Evolutionary conservation across 2,888 invertebrate species (phyloP), one percentile per base, ranked within the genome.

Genomic region (Ypsolopha sequella): DNA sequence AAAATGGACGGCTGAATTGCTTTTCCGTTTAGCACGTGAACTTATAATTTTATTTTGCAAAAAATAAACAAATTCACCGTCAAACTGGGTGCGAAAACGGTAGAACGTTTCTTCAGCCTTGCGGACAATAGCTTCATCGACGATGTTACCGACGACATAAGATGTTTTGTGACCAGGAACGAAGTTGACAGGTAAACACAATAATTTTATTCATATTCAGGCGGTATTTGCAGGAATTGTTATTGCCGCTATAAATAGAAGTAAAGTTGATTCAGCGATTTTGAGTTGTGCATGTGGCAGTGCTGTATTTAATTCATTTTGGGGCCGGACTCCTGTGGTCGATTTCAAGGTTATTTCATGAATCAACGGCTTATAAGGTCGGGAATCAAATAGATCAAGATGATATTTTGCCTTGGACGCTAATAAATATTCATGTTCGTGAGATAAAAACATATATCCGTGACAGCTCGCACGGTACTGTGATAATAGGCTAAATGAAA

Each of bases 71-170:
- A 3, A 49, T 41, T 41, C 24, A 11, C 34, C 73, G 80, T 72
- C 85, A 87, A 86, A 69, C 87, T 87, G 87, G 87, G 86, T 86
- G 73, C 87, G 80, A 86, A 84, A 82, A 82, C 81, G 63, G 78
- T 85, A 56, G 84, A 85, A 62, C 78, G 79, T 65, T 82, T 86
- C 64, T 66, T 87, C 60, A 79, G 69, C 68, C 74, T 81, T 60
- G 86, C 86, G 58, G 87, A 87, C 70, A 76, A 73, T 58, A 78
- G 75, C 66, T 87, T 87, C 63, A 72, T 86, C 65, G 81, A 84
- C 58, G 84, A 86, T 80, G 86, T 87, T 60, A 79, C 73, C 67
- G 85, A 86, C 69, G 86, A 87, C 76, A 58, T 87, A 64, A 81
- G 73, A 82, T 81, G 80, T 74, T 87, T 85, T 73, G 64, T 79